phyloP scores from a whole-genome alignment of 2,113 vertebrate genomes.

The Scartelaos histophorus region DNA sequence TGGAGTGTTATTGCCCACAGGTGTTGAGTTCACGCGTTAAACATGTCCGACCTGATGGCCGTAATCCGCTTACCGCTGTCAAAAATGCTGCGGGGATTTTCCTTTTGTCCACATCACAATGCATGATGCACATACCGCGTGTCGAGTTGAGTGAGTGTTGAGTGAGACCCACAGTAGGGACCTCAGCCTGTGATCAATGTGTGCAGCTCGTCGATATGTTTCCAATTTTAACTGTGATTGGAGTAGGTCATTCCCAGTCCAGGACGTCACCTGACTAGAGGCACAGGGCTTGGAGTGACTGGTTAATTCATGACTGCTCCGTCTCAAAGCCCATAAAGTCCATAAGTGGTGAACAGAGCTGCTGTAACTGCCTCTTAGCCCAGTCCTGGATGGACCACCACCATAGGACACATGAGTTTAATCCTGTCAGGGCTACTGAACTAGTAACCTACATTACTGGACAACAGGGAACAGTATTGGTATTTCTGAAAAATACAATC shows the following conservation, averaged over 20 bases:
- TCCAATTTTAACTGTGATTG: neutral
- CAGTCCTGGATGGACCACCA: conserved; percentile 11
- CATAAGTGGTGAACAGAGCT: neutral
- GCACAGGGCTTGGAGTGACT: conserved; percentile 21
- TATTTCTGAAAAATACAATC: neutral
- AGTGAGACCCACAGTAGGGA: conserved; percentile 2
- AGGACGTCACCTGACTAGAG: conserved; percentile 1
- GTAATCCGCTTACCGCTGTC: conserved; percentile 28
- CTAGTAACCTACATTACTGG: neutral
- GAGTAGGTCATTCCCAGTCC: neutral
- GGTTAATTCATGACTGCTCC: conserved; percentile 29
- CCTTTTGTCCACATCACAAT: conserved; percentile 23
- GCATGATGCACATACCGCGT: neutral
- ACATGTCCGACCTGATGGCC: neutral
- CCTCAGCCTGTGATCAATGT: conserved; percentile 26
- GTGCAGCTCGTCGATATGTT: conserved; percentile 31
- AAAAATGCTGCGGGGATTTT: conserved; percentile 46
- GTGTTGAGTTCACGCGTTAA: conserved; percentile 11
- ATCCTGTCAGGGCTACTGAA: conserved; percentile 13
- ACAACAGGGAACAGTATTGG: neutral
- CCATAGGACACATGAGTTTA: conserved; percentile 25
- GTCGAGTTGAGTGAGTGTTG: too few species aligned
- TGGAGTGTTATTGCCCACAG: neutral
- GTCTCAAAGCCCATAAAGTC: conserved; percentile 4
- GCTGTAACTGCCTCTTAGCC: conserved; percentile 13